Percentiles rank a stretch among this genome's conserved stretches.
Evolutionary conservation across 2,888 invertebrate genomes (phyloP).

Genomic region (Plagodis pulveraria): DNA sequence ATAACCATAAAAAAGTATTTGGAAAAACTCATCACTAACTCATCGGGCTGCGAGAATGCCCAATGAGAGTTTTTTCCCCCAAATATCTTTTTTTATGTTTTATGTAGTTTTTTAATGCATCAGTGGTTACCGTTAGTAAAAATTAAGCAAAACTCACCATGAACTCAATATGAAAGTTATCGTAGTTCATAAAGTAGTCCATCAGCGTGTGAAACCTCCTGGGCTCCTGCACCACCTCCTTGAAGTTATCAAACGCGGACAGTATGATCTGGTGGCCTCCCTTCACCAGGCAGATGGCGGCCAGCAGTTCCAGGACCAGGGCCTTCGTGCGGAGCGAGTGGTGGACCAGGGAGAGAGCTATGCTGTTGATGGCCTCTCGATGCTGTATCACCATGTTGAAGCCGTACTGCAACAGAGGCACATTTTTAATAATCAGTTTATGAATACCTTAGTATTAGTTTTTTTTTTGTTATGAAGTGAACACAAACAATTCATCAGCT

Average conservation of each 20-base stretch:
- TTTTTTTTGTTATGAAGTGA: no score
- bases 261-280: slow-evolving; percentile 99
- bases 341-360: slow-evolving; percentile 98
- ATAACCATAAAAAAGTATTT: no score
- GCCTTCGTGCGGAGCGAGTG: slow-evolving; percentile 99
- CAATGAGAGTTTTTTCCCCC: no score
- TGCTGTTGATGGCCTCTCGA: slow-evolving; percentile 98
- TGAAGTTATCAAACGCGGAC: slow-evolving; percentile 98
- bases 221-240: slow-evolving; percentile 94
- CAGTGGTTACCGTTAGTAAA: no score
- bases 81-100: no score
- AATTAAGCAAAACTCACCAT: slow-evolving; percentile 89
- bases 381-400: slow-evolving; percentile 99
- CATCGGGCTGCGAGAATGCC: no score
- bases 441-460: no score
- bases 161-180: slow-evolving; percentile 98
- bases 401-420: slow-evolving; percentile 89
- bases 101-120: no score
- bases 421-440: no score
- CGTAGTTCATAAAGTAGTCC: slow-evolving; percentile 98
- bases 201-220: slow-evolving; percentile 98
- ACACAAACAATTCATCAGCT: no score
- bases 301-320: slow-evolving; percentile 97
- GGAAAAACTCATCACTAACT: no score
- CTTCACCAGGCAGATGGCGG: slow-evolving; percentile 99